phyloP scores from a whole-genome alignment of 2,113 vertebrate genomes.

The Ctenomys sociabilis region DNA sequence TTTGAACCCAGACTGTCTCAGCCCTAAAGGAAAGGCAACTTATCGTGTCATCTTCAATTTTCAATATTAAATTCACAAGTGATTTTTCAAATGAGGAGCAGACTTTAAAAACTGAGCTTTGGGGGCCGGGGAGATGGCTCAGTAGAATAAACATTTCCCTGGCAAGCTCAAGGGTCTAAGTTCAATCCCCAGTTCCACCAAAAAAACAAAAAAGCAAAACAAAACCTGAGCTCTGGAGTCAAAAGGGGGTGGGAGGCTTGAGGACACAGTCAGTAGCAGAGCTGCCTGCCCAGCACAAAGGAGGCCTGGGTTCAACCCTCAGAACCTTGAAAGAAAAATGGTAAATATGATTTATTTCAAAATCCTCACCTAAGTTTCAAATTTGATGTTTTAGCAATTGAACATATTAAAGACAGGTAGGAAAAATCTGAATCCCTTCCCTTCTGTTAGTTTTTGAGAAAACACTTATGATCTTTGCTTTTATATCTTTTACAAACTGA shows the following conservation, averaged over 20 bases:
- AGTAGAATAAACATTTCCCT: too few species aligned
- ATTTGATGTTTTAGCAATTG: background rate
- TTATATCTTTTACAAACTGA: background rate
- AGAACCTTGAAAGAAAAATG: too few species aligned
- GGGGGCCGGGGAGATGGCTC: too few species aligned
- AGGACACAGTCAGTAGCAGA: background rate
- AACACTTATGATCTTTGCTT: background rate
- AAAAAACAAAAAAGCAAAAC: too few species aligned
- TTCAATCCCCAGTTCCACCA: too few species aligned
- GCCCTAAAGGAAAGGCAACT: background rate
- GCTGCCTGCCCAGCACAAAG: too few species aligned
- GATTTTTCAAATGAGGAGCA: slow-evolving; percentile 2
- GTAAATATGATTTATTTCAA: background rate
- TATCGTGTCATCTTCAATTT: background rate
- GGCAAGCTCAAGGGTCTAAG: too few species aligned
- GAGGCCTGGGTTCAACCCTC: background rate
- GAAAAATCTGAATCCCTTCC: background rate
- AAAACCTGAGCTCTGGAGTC: too few species aligned
- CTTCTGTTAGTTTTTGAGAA: background rate
- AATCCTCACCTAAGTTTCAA: background rate
- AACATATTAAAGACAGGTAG: background rate
- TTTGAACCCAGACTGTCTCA: background rate
- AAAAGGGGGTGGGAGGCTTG: background rate
- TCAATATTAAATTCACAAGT: background rate
- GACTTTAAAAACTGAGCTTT: slow-evolving; percentile 8